phyloP scores from a whole-genome alignment of 2,797 vertebrate genomes.

The Tragelaphus eurycerus region DNA sequence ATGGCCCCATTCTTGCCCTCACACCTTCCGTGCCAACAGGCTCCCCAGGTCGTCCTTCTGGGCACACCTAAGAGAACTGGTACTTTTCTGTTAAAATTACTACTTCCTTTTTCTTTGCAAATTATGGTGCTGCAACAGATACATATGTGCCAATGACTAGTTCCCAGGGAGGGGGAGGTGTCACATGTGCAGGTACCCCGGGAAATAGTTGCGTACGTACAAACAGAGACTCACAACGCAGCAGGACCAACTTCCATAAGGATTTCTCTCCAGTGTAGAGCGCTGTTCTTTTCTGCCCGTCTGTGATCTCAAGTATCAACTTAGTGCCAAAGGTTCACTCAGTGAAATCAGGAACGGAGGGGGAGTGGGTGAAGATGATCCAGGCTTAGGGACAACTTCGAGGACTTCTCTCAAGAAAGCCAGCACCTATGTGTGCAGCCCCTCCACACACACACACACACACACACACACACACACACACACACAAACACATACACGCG shows the following conservation, averaged over 20 bases:
- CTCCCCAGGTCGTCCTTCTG: neutral
- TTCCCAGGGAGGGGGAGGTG: no score
- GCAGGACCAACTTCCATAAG: neutral
- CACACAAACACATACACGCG: neutral
- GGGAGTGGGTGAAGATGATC: neutral
- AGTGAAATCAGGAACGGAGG: neutral
- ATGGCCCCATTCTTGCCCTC: neutral
- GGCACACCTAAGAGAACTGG: constrained; percentile 28
- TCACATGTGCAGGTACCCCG: no score
- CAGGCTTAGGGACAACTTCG: constrained; percentile 52
- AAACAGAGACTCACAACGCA: neutral
- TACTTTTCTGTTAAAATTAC: constrained; percentile 69
- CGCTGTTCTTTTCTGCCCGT: neutral
- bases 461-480: neutral
- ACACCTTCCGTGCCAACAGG: neutral
- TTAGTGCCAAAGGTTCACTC: neutral
- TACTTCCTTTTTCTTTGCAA: constrained; percentile 69
- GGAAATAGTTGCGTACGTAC: neutral
- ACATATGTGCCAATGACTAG: constrained; percentile 68
- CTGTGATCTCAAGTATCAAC: neutral
- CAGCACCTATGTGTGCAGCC: neutral
- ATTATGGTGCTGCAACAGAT: constrained; percentile 71
- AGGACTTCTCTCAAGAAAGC: constrained; percentile 28
- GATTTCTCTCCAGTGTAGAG: neutral
- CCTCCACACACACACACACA: no score